phyloP scores from a whole-genome alignment of 2,113 vertebrate genomes.

The Phocoena phocoena region DNA sequence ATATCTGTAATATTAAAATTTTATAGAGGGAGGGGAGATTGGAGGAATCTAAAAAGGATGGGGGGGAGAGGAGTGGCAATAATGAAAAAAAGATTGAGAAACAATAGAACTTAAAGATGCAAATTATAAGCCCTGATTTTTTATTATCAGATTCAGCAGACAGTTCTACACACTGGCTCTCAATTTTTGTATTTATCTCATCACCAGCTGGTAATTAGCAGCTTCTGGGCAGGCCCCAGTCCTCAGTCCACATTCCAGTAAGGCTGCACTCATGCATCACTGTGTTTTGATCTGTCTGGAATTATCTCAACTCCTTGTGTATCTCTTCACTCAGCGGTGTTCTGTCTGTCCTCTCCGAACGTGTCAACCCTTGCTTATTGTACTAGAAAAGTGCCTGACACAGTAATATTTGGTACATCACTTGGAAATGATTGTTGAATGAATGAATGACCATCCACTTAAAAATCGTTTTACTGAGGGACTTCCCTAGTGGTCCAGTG shows the following conservation, averaged over 20 bases:
- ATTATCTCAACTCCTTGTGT: no score
- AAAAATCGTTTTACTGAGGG: not conserved
- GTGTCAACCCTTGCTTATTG: not conserved
- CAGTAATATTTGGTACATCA: not conserved
- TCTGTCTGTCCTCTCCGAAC: not conserved
- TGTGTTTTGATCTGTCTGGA: not conserved
- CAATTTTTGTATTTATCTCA: not conserved
- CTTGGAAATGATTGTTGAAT: not conserved
- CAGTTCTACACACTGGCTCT: not conserved
- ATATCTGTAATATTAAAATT: not conserved
- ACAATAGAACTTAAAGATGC: not conserved
- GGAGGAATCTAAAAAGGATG: not conserved
- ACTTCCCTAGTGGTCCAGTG: no score
- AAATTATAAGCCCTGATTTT: not conserved
- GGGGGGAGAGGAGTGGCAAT: no score
- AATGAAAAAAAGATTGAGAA: not conserved
- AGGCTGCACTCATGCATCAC: rapidly evolving
- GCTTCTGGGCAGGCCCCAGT: not conserved
- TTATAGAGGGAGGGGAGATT: no score
- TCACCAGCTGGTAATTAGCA: rapidly evolving
- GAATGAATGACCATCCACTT: not conserved
- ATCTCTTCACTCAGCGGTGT: rapidly evolving
- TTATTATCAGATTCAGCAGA: not conserved
- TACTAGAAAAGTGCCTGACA: not conserved
- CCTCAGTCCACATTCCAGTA: rapidly evolving